Percentiles rank a stretch among this genome's conserved stretches.
phyloP scores from a whole-genome alignment of 2,113 vertebrate genomes.

The Phyllostomus hastatus region DNA sequence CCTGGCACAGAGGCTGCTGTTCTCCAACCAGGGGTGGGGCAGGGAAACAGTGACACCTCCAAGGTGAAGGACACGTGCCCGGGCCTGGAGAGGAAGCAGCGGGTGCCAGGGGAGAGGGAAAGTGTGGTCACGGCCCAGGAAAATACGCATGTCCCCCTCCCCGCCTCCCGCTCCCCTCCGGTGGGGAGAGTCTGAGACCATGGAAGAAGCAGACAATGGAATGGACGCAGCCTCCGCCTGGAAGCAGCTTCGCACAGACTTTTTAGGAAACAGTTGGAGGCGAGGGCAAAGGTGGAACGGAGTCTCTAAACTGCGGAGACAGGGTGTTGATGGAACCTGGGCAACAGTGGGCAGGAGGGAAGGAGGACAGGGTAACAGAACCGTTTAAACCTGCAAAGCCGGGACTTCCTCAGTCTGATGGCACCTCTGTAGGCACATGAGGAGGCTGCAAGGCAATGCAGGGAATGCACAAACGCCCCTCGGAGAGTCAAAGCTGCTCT shows the following conservation, averaged over 20 bases:
- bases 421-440: not conserved
- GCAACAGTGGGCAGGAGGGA: not conserved
- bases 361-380: too few species aligned
- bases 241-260: not conserved
- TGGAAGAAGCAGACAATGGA: constrained; percentile 35
- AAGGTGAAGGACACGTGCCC: not conserved
- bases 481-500: not conserved
- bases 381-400: not conserved
- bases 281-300: not conserved
- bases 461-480: rapidly evolving
- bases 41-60: constrained; percentile 29
- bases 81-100: not conserved
- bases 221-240: not conserved
- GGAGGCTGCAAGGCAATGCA: not conserved
- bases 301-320: not conserved
- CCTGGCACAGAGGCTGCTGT: not conserved
- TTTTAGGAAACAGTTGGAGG: constrained; percentile 10
- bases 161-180: not conserved
- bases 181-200: constrained; percentile 31
- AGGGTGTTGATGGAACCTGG: not conserved
- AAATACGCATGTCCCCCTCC: not conserved
- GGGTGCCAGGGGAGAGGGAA: constrained; percentile 1
- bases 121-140: constrained; percentile 4
- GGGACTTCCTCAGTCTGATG: not conserved
- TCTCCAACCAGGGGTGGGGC: not conserved